These are phyloP conservation scores for Istiophorus platypterus DNA, from an alignment of 2,113 vertebrate species.

Conservation along the genomic window DNA sequence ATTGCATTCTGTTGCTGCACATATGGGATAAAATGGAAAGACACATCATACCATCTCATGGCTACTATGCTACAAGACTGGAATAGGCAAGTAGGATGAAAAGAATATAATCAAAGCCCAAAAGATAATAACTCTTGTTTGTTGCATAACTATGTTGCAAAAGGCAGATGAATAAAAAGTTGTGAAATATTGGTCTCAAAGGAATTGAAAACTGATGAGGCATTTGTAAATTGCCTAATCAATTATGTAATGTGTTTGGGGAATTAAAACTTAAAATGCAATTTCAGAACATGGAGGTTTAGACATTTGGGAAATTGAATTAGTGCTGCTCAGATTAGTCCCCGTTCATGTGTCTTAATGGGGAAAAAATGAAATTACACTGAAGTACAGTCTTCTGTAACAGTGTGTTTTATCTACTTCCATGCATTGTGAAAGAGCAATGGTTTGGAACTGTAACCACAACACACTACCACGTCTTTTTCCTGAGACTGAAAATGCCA, in stretches of 20 bases:
- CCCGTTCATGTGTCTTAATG: constrained; percentile 32
- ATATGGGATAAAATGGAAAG: not conserved
- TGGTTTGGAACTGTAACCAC: not conserved
- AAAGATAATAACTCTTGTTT: not conserved
- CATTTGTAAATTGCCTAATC: constrained; percentile 16
- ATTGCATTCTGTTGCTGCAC: not conserved
- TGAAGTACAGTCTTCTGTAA: constrained; percentile 1
- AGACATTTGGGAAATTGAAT: constrained; percentile 45
- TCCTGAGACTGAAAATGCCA: not conserved
- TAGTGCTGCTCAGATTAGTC: constrained; percentile 46
- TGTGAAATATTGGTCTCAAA: constrained; percentile 8
- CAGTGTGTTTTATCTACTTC: constrained; percentile 12
- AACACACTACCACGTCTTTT: not conserved
- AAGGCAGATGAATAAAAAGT: constrained; percentile 7
- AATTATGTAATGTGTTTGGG: constrained; percentile 42
- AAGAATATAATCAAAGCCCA: not conserved
- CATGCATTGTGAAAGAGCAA: not conserved
- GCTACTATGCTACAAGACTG: not conserved
- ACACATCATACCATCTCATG: not conserved
- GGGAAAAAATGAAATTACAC: constrained; percentile 32
- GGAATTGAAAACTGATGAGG: constrained; percentile 11
- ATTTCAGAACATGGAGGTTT: constrained; percentile 43
- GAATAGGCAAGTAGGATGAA: not conserved
- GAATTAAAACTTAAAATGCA: constrained; percentile 43
- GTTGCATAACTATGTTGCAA: not conserved